A percentile compares a stretch with the other conserved stretches of the same genome.
Conservation (phyloP, 1,140 invertebrate genomes). For the Antheraea pernyi region DNA sequence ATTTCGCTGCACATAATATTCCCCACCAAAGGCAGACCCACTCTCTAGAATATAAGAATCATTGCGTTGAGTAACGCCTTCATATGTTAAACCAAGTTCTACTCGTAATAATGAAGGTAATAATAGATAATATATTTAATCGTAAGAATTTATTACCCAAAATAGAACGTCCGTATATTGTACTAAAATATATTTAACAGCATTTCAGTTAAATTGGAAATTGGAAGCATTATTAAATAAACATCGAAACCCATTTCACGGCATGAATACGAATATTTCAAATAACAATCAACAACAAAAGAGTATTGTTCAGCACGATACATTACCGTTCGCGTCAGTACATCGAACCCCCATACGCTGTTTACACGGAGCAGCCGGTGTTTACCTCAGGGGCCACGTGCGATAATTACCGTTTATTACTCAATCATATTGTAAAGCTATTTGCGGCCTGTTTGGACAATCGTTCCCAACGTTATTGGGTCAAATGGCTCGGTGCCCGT, state of each 20-base stretch:
- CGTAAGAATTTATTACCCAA: too few relatives aligned
- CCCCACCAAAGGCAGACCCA: too few relatives aligned
- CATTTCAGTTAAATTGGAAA: neutral
- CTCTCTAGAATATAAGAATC: too few relatives aligned
- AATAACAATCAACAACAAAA: neutral
- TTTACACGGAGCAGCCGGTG: conserved; percentile 39
- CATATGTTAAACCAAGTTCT: too few relatives aligned
- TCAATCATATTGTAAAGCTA: conserved; percentile 62
- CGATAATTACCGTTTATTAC: conserved; percentile 61
- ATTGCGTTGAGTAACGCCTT: too few relatives aligned
- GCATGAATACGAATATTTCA: neutral
- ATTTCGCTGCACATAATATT: too few relatives aligned
- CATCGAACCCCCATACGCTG: conserved; percentile 17
- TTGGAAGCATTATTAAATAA: neutral
- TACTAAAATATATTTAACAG: too few relatives aligned
- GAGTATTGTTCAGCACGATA: neutral
- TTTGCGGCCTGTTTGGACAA: conserved; percentile 51
- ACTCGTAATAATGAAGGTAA: too few relatives aligned
- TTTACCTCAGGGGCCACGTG: conserved; percentile 58
- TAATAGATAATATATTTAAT: too few relatives aligned
- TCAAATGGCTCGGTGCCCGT: conserved; percentile 18
- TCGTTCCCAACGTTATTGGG: conserved; percentile 24
- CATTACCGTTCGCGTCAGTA: conserved; percentile 26
- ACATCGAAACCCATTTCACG: neutral
- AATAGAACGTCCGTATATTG: too few relatives aligned